These are phyloP conservation scores for Benthosema pterotum DNA, from an alignment of 2,797 vertebrate species.

Conservation along the genomic window DNA sequence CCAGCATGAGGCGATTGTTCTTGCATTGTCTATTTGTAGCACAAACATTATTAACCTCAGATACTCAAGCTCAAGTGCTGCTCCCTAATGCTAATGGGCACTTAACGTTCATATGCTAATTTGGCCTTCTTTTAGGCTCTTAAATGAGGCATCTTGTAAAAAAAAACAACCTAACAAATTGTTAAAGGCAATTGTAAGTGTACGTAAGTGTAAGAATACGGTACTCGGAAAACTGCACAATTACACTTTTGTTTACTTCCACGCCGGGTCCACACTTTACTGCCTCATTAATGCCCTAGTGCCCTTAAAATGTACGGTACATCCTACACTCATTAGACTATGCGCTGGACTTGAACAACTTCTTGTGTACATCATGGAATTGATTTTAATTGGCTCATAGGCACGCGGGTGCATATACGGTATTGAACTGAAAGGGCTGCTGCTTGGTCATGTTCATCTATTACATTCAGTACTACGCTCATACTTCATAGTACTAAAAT, in stretches of 20 bases:
- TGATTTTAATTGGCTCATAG: conserved; percentile 38
- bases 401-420: conserved; percentile 14
- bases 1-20: no score
- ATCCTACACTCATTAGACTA: conserved; percentile 20
- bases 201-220: neutral
- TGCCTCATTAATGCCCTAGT: conserved; percentile 24
- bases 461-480: neutral
- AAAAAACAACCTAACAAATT: neutral
- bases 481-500: no score
- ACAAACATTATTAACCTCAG: no score
- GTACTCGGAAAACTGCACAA: no score
- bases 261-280: conserved; percentile 14
- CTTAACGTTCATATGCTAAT: conserved; percentile 19
- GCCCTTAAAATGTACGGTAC: conserved; percentile 23
- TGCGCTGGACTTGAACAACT: conserved; percentile 14
- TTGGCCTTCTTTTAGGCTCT: neutral
- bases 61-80: conserved; percentile 5
- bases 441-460: neutral
- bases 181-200: neutral
- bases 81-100: neutral
- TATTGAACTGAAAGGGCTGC: conserved; percentile 6
- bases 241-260: conserved; percentile 10
- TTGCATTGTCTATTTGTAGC: no score
- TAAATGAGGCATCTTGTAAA: neutral
- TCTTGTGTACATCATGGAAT: conserved; percentile 31